Conservation (phyloP, 2,888 invertebrate genomes). For the Melanotus villosus region DNA sequence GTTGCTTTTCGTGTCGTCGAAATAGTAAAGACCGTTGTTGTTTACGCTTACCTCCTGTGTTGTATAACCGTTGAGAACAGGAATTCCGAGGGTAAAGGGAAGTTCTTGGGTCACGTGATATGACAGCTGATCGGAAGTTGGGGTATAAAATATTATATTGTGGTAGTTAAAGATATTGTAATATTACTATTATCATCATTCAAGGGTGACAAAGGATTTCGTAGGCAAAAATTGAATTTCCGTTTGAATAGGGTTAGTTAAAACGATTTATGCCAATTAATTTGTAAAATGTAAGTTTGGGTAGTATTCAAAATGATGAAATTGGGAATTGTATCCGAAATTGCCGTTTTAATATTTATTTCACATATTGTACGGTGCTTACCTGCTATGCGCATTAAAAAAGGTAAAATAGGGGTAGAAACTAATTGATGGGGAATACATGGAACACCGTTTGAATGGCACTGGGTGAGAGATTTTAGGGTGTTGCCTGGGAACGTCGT, state of each 20-base stretch:
- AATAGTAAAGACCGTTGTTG: not conserved
- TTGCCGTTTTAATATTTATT: too few species aligned
- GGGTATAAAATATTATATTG: constrained; percentile 20
- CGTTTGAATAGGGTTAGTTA: too few species aligned
- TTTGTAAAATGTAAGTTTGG: too few species aligned
- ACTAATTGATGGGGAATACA: not conserved
- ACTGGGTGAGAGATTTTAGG: constrained; percentile 9
- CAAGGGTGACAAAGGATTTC: too few species aligned
- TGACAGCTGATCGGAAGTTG: constrained; percentile 73
- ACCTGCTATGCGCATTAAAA: too few species aligned
- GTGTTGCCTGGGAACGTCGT: constrained; percentile 19
- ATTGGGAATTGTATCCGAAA: too few species aligned
- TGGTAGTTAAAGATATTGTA: not conserved
- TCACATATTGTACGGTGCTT: too few species aligned
- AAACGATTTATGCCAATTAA: too few species aligned
- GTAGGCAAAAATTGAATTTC: too few species aligned
- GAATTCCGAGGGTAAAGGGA: constrained; percentile 36
- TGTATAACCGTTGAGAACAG: constrained; percentile 36
- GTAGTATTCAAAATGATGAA: too few species aligned
- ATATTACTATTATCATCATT: too few species aligned
- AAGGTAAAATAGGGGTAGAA: not conserved
- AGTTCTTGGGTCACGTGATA: constrained; percentile 60
- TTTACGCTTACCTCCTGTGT: constrained; percentile 32
- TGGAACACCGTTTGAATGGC: constrained; percentile 12
- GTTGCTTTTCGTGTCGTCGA: not conserved